A percentile compares a stretch with the other conserved stretches of the same genome.
phyloP scores from a whole-genome alignment of 2,888 invertebrate species.

The Drosophila sordidula region DNA sequence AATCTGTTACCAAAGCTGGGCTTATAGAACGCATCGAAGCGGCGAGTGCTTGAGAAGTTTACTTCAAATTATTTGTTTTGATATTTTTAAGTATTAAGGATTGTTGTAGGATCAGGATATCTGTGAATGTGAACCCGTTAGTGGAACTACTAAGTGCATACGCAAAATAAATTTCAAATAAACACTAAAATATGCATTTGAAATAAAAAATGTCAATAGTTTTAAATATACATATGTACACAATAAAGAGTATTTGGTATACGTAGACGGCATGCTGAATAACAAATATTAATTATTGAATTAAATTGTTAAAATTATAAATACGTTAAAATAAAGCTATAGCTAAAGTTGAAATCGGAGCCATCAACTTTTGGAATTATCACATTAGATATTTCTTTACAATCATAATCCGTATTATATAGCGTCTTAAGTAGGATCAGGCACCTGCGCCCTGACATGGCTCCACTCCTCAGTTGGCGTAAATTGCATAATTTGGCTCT shows the following conservation, averaged over 20 bases:
- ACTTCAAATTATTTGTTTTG: neutral
- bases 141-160: too few species aligned
- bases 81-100: neutral
- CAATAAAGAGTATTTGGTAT: too few species aligned
- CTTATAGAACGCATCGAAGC: slow-evolving; percentile 60
- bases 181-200: neutral
- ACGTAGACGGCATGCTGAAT: too few species aligned
- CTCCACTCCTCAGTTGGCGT: slow-evolving; percentile 10
- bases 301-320: too few species aligned
- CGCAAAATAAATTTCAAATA: too few species aligned
- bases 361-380: neutral
- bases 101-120: neutral
- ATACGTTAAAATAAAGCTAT: too few species aligned
- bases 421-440: slow-evolving; percentile 1
- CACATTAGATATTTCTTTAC: neutral
- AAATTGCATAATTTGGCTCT: slow-evolving; percentile 64
- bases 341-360: neutral
- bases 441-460: neutral
- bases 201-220: neutral
- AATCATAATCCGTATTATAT: neutral
- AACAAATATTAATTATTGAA: too few species aligned
- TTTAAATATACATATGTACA: too few species aligned
- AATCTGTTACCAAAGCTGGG: slow-evolving; percentile 57
- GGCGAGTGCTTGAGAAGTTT: slow-evolving; percentile 3
- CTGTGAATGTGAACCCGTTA: neutral